Percentiles rank a stretch among this genome's conserved stretches.
phyloP scores from a whole-genome alignment of 2,797 vertebrate species.

The Lophius americanus region DNA sequence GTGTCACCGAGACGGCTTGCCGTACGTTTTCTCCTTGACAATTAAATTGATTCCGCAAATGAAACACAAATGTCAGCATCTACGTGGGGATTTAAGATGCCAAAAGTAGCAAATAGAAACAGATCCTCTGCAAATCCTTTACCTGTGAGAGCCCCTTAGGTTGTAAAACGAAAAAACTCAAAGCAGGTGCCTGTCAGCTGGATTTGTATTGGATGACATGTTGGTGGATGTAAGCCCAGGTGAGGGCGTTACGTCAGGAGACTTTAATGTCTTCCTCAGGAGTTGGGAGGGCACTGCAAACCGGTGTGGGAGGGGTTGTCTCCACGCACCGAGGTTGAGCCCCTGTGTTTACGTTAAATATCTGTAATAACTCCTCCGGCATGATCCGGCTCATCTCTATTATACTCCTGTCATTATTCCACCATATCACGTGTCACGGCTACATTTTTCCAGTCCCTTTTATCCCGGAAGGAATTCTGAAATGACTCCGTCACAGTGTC shows the following conservation, averaged over 20 bases:
- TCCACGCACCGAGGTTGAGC: slow-evolving; percentile 28
- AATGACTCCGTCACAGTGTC: slow-evolving; percentile 28
- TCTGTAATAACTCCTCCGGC: slow-evolving; percentile 25
- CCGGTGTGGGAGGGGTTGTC: slow-evolving; percentile 30
- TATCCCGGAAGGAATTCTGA: slow-evolving; percentile 1
- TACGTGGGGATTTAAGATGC: slow-evolving; percentile 35
- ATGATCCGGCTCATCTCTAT: slow-evolving; percentile 4
- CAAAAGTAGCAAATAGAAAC: slow-evolving; percentile 49
- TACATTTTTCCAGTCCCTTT: slow-evolving; percentile 2
- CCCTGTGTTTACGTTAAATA: slow-evolving; percentile 30
- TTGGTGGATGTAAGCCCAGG: slow-evolving; percentile 59
- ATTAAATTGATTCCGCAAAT: slow-evolving; percentile 35
- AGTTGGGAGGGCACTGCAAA: slow-evolving; percentile 52
- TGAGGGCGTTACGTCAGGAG: slow-evolving; percentile 65
- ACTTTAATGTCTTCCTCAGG: slow-evolving; percentile 57
- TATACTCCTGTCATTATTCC: slow-evolving; percentile 18
- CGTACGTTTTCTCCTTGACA: slow-evolving; percentile 23
- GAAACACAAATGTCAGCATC: slow-evolving; percentile 37
- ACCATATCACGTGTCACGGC: slow-evolving; percentile 11
- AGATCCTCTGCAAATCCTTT: slow-evolving; percentile 52
- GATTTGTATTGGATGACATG: slow-evolving; percentile 59
- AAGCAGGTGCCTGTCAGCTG: slow-evolving; percentile 57
- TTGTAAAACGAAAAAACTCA: slow-evolving; percentile 47
- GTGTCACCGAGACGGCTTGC: slow-evolving; percentile 23
- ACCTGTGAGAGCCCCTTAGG: slow-evolving; percentile 51